phyloP scores from a whole-genome alignment of 2,113 vertebrate species.

The Otus sunia region DNA sequence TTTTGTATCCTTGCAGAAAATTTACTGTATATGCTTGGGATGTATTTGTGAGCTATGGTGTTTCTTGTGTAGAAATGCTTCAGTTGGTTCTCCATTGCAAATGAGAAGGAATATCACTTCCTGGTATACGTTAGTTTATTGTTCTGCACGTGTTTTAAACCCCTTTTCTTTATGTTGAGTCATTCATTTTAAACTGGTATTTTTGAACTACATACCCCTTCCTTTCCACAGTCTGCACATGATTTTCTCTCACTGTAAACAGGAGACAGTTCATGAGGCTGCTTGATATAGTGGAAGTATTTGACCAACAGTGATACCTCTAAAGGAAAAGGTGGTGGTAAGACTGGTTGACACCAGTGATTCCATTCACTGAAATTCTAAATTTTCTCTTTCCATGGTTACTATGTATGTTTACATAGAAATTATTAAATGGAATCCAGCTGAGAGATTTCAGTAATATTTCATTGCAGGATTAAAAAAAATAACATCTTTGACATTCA shows the following conservation, averaged over 20 bases:
- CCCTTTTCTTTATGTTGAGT: neutral
- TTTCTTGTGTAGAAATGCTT: neutral
- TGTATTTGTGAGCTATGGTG: neutral
- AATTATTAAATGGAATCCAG: neutral
- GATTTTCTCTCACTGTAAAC: neutral
- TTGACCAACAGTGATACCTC: neutral
- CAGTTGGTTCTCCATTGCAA: neutral
- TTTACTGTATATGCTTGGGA: neutral
- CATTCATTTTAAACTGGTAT: neutral
- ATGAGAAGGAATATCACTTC: neutral
- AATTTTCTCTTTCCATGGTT: neutral
- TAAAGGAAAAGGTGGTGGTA: neutral
- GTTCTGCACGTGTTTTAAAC: neutral
- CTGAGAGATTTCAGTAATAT: neutral
- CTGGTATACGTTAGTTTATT: neutral
- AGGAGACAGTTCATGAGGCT: neutral
- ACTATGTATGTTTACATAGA: neutral
- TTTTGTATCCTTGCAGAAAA: neutral
- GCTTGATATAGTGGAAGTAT: neutral
- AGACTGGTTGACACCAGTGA: neutral
- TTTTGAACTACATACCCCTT: neutral
- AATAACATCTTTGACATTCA: fast-evolving
- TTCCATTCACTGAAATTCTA: neutral
- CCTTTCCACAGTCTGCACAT: neutral
- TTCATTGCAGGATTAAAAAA: neutral